phyloP scores from a whole-genome alignment of 2,113 vertebrate species.

The Melozone crissalis region DNA sequence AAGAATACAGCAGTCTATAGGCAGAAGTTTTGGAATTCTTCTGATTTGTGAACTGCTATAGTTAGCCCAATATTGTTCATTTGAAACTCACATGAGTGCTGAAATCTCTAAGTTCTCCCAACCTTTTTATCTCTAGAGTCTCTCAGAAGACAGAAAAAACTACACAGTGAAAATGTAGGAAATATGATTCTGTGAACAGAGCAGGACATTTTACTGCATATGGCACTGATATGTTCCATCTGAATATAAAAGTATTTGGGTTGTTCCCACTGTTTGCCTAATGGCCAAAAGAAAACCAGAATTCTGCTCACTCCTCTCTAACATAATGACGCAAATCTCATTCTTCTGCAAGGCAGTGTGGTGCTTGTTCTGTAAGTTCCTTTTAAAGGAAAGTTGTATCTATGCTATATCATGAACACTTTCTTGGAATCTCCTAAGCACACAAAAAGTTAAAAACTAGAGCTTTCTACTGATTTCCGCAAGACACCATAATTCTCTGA shows the following conservation, averaged over 20 bases:
- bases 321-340: neutral
- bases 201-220: neutral
- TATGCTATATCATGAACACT: neutral
- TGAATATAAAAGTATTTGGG: neutral
- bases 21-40: neutral
- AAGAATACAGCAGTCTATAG: neutral
- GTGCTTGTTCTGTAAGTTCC: neutral
- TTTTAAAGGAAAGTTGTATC: neutral
- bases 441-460: neutral
- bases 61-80: neutral
- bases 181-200: neutral
- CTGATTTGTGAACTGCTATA: neutral
- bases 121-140: neutral
- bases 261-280: neutral
- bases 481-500: neutral
- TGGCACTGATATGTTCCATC: neutral
- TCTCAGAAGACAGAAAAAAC: neutral
- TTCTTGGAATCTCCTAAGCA: neutral
- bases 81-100: neutral
- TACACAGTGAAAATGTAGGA: neutral
- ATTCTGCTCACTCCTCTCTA: neutral
- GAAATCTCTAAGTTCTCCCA: neutral
- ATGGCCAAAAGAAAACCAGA: neutral
- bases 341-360: neutral
- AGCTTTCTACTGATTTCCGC: constrained; percentile 20